Base-by-base conservation (phyloP, 2,797 vertebrate genomes). In the Alfaro cultratus region DNA sequence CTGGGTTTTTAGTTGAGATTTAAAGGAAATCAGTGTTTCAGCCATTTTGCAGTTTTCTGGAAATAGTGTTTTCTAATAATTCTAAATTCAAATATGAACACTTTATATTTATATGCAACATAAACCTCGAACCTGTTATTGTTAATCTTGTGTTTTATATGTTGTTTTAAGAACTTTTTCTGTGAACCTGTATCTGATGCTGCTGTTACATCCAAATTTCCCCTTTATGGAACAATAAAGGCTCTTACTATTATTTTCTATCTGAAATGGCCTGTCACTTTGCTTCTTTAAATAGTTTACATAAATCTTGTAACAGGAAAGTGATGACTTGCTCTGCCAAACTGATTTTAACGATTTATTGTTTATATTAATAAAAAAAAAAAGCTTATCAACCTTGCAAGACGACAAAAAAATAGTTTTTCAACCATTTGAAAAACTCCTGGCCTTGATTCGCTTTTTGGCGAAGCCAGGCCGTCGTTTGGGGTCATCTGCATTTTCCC, bases 401-500 rank as follows among this genome's bases (percentile, higher is more conserved):
- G 31, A 67, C 0, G 31, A 67, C 2, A 4, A 41, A 78, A 45
- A 4, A 13, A 43, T 1, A 57, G 11, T 57, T 77, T 83, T 34
- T 12, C 73, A 78, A 87, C 71, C 39, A 43, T 80, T 82, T 84
- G 67, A 86, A 80, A 83, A 64, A 34, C 34, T n/a, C n/a, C n/a
- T n/a, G n/a, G n/a, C n/a, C n/a, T n/a, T 68, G 71, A 80, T 77
- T 70, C 23, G 57, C 72, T 60, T 80, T 70, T 49, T 41, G 2
- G 62, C 23, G 0, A 78, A 21, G 76, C 75, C 53, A 55, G 11
- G 67, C 73, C 53, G 60, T 15, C 67, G 57, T 62, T 81, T 13
- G 10, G 77, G 87, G 88, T 91, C 83, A 76, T 64, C 68, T 18
- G 70, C 80, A 85, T 86, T 86, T 91, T 85, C 88, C 87, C 85